Evolutionary conservation across 2,113 vertebrate species (phyloP), one percentile per base, ranked within the genome.

Genomic region (Cathartes aura): DNA sequence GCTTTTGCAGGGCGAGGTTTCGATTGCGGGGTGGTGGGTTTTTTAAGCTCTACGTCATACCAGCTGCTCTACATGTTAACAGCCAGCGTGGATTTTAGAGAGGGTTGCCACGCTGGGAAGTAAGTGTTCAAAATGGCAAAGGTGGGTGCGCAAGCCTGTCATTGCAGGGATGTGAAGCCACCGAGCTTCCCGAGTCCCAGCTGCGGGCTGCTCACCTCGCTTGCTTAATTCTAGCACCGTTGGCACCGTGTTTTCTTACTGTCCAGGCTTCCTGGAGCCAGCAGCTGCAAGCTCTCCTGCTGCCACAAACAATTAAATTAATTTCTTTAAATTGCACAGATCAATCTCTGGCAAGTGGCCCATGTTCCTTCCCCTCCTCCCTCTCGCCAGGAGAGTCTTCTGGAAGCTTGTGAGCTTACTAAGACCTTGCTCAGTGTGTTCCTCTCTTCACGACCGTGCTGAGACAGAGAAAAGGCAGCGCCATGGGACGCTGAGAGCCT

Each of bases 281-380:
- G 73, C 94, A 91, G 90, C 91, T 94, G 95, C 84, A 94, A 82
- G 84, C 67, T 66, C 85, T 96, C 64, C 52, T 88, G 8, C 91
- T 93, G 79, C 89, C 78, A 71, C 81, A 71, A 91, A 90, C 38
- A 82, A 89, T 93, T 83, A 95, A 89, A 93, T 92, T 75, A 68
- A 95, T 95, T 93, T 80, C 42, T 93, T 91, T 82, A 70, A 92
- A 91, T 80, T 76, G 85, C 78, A 86, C 74, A 78, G 55, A 88
- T 63, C 7, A 0, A 89, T 89, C 75, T 93, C 89, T 96, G 93
- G 90, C 88, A 72, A 75, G 26, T 9, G 15, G 83, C 70, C 58
- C 6, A 0, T 50, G 58, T 74, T 76, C 43, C 66, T 83, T 87
- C 47, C 71, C 59, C 36, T 84, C 83, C 87, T 89, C 48, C 4